Conservation (phyloP, 2,797 vertebrate species). For the Sitta carolinensis region DNA sequence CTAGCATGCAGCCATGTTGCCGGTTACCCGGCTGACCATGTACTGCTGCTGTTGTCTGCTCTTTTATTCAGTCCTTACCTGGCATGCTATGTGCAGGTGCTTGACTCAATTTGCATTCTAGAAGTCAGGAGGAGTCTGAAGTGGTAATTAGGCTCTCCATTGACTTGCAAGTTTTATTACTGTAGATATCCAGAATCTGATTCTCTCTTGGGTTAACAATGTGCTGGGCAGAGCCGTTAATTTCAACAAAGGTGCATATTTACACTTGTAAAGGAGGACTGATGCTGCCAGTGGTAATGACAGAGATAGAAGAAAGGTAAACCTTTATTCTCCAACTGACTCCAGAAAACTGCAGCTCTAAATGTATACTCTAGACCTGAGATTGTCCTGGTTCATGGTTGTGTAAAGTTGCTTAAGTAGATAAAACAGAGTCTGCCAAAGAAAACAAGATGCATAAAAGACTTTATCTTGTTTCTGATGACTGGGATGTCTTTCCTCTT, state of each 20-base stretch:
- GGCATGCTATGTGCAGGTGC: neutral
- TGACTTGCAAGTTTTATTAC: slow-evolving; percentile 26
- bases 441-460: neutral
- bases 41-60: neutral
- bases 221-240: neutral
- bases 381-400: neutral
- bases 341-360: neutral
- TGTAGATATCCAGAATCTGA: neutral
- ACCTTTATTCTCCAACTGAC: neutral
- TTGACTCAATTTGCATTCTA: neutral
- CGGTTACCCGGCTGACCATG: neutral
- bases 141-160: slow-evolving; percentile 14
- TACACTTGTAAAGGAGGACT: slow-evolving; percentile 16
- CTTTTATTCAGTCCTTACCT: neutral
- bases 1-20: neutral
- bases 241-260: slow-evolving; percentile 13
- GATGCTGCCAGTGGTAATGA: neutral
- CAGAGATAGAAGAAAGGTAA: neutral
- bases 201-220: neutral
- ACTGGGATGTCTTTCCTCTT: neutral
- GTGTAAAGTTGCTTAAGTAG: neutral
- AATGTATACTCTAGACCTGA: neutral
- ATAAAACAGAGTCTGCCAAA: neutral
- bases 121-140: slow-evolving; percentile 31
- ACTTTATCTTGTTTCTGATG: neutral